Conservation (phyloP, 2,797 vertebrate species). For the Trichosurus vulpecula region DNA sequence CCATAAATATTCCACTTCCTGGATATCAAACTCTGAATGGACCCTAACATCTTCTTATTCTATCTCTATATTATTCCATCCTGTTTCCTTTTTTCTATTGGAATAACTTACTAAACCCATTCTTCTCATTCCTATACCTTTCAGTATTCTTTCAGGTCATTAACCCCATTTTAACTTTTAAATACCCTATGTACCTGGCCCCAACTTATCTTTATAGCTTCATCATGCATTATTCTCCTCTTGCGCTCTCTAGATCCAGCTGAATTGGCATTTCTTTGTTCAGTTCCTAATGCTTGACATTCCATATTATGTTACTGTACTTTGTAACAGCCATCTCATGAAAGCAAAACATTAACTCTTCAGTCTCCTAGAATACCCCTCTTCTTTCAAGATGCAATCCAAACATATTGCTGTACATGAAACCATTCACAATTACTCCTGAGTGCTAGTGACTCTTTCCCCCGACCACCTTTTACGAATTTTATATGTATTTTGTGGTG, state of each 20-base stretch:
- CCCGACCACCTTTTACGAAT: neutral
- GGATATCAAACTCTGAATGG: neutral
- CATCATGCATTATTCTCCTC: neutral
- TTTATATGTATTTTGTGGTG: neutral
- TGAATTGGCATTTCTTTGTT: neutral
- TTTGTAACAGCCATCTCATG: too few species aligned
- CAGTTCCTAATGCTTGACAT: neutral
- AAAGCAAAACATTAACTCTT: too few species aligned
- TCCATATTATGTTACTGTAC: too few species aligned
- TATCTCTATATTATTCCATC: neutral
- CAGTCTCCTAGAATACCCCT: too few species aligned
- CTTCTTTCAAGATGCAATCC: too few species aligned
- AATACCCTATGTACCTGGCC: too few species aligned
- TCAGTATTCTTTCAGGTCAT: neutral
- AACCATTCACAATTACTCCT: neutral
- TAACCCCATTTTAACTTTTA: too few species aligned
- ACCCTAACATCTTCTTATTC: too few species aligned
- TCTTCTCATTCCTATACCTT: too few species aligned
- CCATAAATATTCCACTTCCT: neutral
- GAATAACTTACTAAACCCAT: too few species aligned
- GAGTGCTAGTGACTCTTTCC: neutral
- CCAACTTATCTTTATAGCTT: neutral
- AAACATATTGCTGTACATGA: too few species aligned
- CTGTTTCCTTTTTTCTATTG: constrained; percentile 10
- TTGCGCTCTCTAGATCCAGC: neutral